Percentiles rank a stretch among this genome's conserved stretches.
These are phyloP conservation scores for Sebastes trivittatus DNA, from an alignment of 2,797 vertebrate genomes.

Conservation along the genomic window DNA sequence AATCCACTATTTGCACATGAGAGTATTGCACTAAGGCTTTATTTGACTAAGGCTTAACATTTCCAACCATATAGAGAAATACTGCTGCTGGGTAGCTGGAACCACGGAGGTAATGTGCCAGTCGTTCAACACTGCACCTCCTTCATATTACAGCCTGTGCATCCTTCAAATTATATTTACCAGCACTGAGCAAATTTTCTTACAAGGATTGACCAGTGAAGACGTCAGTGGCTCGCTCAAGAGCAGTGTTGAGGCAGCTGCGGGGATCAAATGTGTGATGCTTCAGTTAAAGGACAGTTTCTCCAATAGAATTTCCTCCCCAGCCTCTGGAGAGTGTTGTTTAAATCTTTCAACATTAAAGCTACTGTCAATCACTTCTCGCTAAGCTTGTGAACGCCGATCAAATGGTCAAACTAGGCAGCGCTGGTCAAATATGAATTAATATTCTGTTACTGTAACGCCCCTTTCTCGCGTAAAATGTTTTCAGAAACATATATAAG, in stretches of 20 bases:
- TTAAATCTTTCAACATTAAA: constrained; percentile 9
- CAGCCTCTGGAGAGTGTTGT: not conserved
- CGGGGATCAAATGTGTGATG: constrained; percentile 27
- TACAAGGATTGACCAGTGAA: constrained; percentile 13
- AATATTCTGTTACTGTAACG: too few relatives aligned
- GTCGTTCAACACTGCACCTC: not conserved
- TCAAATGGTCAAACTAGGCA: too few relatives aligned
- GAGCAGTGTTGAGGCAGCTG: constrained; percentile 15
- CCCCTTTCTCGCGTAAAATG: too few relatives aligned
- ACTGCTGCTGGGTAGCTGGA: constrained; percentile 15
- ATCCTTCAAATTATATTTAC: constrained; percentile 26
- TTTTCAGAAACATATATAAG: not conserved
- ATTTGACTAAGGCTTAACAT: constrained; percentile 66
- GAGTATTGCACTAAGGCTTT: constrained; percentile 57
- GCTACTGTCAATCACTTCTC: not conserved
- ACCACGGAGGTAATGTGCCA: constrained; percentile 16
- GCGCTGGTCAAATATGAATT: too few relatives aligned
- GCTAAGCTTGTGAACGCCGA: too few relatives aligned
- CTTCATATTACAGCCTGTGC: not conserved
- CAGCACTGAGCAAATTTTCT: constrained; percentile 8
- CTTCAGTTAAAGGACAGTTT: constrained; percentile 21
- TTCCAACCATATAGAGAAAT: constrained; percentile 54
- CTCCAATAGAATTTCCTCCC: not conserved
- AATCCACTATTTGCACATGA: constrained; percentile 67
- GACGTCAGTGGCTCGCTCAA: constrained; percentile 7